Conservation (phyloP, 2,797 vertebrate genomes). For the Rhodeus uyekii region DNA sequence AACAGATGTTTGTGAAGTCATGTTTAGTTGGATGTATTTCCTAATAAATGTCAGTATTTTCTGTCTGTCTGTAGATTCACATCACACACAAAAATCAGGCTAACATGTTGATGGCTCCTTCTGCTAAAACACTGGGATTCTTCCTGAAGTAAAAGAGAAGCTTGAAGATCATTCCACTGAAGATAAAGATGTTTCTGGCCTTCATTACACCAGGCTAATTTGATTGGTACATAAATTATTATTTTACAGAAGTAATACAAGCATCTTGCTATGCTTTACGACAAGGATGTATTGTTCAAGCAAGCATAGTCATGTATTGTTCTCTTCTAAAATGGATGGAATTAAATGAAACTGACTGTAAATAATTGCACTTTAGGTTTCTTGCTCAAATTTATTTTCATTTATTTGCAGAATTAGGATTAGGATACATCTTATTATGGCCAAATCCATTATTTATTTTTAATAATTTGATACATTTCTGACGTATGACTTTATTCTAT, state of each 20-base stretch:
- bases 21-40: not conserved
- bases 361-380: too few species aligned
- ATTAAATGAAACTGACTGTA: too few species aligned
- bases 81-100: conserved; percentile 92
- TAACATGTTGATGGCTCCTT: conserved; percentile 86
- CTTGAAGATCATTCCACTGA: not conserved
- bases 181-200: not conserved
- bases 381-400: too few species aligned
- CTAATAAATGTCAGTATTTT: not conserved
- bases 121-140: conserved; percentile 78
- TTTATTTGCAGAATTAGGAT: too few species aligned
- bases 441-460: too few species aligned
- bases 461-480: too few species aligned
- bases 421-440: too few species aligned
- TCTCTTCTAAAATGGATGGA: too few species aligned
- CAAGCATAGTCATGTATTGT: not conserved
- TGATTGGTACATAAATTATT: not conserved
- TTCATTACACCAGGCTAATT: not conserved
- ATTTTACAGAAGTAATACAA: not conserved
- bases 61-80: conserved; percentile 76
- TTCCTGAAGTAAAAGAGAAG: conserved; percentile 76
- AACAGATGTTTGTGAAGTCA: too few species aligned
- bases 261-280: not conserved
- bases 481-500: too few species aligned
- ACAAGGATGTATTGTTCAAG: not conserved